These are phyloP conservation scores for Bucco capensis DNA, from an alignment of 2,113 vertebrate species.

Conservation along the genomic window DNA sequence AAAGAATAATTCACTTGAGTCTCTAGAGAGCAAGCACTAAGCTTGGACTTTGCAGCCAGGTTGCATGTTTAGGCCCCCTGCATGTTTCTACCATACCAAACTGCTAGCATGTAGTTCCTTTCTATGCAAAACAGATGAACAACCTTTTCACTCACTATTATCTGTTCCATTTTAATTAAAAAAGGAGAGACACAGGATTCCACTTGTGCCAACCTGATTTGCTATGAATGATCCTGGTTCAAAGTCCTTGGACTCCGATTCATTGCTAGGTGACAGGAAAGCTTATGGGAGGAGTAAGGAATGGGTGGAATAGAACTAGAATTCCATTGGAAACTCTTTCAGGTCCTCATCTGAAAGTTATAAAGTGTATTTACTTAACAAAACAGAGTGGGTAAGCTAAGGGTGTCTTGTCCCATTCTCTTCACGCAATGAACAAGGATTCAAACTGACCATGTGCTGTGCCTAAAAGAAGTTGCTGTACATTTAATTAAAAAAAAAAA, in stretches of 20 bases:
- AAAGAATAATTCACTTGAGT: not conserved
- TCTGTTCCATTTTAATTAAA: not conserved
- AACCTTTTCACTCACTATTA: not conserved
- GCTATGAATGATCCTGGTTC: not conserved
- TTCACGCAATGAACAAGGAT: not conserved
- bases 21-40: not conserved
- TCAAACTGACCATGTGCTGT: fast-evolving
- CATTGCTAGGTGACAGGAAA: not conserved
- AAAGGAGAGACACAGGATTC: not conserved
- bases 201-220: not conserved
- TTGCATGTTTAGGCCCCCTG: fast-evolving
- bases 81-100: not conserved
- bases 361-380: not conserved
- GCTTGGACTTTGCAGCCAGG: not conserved
- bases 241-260: not conserved
- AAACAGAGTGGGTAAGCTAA: not conserved
- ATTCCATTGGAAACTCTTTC: not conserved
- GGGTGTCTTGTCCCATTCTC: not conserved
- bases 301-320: not conserved
- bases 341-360: not conserved
- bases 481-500: not conserved
- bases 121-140: not conserved
- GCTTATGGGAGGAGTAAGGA: not conserved
- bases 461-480: not conserved
- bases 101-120: not conserved